Percentiles rank a stretch among this genome's conserved stretches.
phyloP scores from a whole-genome alignment of 2,797 vertebrate species.

The Ctenosaura bakeri region DNA sequence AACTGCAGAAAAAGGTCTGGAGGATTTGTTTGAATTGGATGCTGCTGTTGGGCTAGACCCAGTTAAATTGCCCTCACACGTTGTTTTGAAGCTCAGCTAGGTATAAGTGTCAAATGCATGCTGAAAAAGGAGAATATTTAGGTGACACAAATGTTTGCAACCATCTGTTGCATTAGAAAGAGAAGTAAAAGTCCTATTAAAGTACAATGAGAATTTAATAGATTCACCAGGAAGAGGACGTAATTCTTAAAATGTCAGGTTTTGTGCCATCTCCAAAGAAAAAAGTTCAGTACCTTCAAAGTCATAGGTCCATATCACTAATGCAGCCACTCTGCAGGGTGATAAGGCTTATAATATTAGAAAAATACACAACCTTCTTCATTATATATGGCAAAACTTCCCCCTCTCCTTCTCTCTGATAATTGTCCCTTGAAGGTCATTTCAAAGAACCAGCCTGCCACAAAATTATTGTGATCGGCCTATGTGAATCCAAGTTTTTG shows the following conservation, averaged over 20 bases:
- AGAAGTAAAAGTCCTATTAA: slow-evolving; percentile 15
- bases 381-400: not conserved
- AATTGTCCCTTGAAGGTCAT: not conserved
- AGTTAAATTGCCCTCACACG: not conserved
- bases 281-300: not conserved
- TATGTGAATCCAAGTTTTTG: too few relatives aligned
- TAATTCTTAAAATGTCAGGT: slow-evolving; percentile 42
- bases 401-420: not conserved
- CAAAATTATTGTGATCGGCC: too few relatives aligned
- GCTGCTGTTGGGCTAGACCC: not conserved
- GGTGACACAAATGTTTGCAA: not conserved
- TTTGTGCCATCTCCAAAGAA: slow-evolving; percentile 37
- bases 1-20: not conserved
- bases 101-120: not conserved
- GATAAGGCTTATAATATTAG: not conserved
- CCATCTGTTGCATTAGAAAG: not conserved
- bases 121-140: not conserved
- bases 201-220: slow-evolving; percentile 32
- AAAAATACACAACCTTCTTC: not conserved
- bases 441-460: too few relatives aligned
- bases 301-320: not conserved
- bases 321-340: not conserved
- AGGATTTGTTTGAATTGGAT: not conserved
- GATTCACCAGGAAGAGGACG: not conserved
- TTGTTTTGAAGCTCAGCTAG: slow-evolving; percentile 32